Evolutionary conservation across 1,140 invertebrate genomes (phyloP), one percentile per base, ranked within the genome.

Genomic region (Apis dorsata): DNA sequence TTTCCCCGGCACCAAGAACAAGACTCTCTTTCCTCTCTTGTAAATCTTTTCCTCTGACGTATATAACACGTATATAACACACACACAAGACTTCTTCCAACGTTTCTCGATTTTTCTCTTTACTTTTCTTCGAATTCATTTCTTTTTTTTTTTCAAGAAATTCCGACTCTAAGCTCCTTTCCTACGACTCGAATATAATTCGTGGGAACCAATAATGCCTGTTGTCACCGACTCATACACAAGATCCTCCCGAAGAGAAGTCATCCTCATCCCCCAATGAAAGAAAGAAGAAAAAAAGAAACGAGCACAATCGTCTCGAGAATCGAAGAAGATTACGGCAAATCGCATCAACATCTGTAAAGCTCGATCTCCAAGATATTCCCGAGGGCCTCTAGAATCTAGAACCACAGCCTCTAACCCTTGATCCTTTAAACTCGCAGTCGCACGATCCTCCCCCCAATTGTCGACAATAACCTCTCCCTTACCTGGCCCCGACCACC

Each of bases 321-420:
- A 62, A 62, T 69, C 80, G 73, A 82, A 77, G 44, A 62, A 82
- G 80, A 77, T 82, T 82, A 82, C 65, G n/a, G 44, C 12, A 28
- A 76, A 77, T 81, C 73, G 79, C 79, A 81, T 81, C 76, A 81
- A 76, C 57, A 76, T 81, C 79, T 44, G 34, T 77, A n/a, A 60
- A 21, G 24, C 24, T 63, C 21, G 62, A 17, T 66, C 73, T 69
- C 55, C n/a, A 34, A 53, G 80, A 44, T 51, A 68, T 65, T 81
- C 65, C 21, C 60, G 21, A 0, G 2, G 62, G 24, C 44, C 63
- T 24, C 15, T 76, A 34, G 19, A 9, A 21, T 34, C 10, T 7
- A 19, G 62, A 77, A 28, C 24, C 60, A 17, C 19, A 21, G 24
- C 19, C 34, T 66, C 53, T 24, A 77, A 55, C 80, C 80, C 74